Base-by-base conservation (phyloP, 2,797 vertebrate genomes). In the Rhinella marina region DNA sequence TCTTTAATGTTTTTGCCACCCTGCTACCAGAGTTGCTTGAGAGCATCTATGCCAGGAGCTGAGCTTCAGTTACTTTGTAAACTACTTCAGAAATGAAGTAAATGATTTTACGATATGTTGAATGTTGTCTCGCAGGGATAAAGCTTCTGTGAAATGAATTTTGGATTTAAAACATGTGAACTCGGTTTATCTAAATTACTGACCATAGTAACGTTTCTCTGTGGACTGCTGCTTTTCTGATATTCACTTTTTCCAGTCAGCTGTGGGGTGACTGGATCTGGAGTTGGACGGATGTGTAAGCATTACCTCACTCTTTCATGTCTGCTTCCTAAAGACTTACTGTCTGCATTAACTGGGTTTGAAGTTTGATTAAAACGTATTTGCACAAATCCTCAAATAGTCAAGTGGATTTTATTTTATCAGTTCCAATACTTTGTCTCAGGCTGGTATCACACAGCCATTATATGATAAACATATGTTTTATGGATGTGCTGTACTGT, bases 171-270 rank as follows among this genome's bases (percentile, higher is more conserved):
- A 32, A 73, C 70, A 73, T 32, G 32, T 41, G 70, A 75, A 48
- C 32, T 75, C 19, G 23, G 72, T 75, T 48, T 75, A 75, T 73
- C 29, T 73, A 68, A 68, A 25, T 68, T 10, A 19, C 17, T 50
- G 32, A 23, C 32, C 32, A 23, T 21, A 23, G 72, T 19, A 73
- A 50, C 17, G 19, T 50, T 75, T 23, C 32, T 50, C 32, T 48
- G 41, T 48, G 19, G 72, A 75, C 7, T 23, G 72, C 32, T 23
- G 72, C 72, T 75, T 41, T 75, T 75, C 19, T 9, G 2, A 9
- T 48, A 75, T 21, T 75, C 32, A 75, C 32, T 75, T 50, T 75
- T 75, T 75, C 72, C 72, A 48, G 70, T 75, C 19, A 23, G 70
- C 70, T 75, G 72, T 48, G 27, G 16, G 72, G 41, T 14, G 64